Evolutionary conservation across 2,113 vertebrate genomes (phyloP).

Genomic region (Riparia riparia): DNA sequence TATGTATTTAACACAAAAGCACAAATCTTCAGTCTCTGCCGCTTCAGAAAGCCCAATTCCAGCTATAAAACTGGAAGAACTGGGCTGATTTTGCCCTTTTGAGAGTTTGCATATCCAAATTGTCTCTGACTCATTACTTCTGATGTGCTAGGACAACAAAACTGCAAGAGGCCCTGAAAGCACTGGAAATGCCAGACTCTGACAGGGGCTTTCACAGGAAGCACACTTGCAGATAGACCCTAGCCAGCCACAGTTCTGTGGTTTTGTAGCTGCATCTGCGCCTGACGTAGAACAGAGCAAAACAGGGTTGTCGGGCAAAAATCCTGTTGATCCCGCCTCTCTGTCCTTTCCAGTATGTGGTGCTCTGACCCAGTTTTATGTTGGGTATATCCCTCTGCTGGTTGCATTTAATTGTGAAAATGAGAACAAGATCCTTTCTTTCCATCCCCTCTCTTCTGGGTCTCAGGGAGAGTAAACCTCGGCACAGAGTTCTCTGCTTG

Average conservation of each 20-base stretch:
- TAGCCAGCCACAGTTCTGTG: neutral
- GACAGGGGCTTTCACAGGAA: neutral
- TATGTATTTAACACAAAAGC: neutral
- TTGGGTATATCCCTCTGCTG: neutral
- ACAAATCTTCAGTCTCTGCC: neutral
- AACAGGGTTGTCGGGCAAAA: neutral
- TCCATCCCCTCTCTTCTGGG: neutral
- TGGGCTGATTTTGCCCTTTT: neutral
- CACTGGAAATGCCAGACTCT: accelerated
- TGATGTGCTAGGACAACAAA: neutral
- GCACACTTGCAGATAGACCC: neutral
- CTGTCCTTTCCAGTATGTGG: neutral
- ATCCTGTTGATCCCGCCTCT: neutral
- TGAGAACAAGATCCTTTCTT: neutral
- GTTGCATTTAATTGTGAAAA: neutral
- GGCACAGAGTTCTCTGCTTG: neutral
- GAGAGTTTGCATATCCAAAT: neutral
- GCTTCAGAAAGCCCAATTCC: neutral
- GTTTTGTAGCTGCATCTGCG: neutral
- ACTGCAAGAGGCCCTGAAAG: neutral
- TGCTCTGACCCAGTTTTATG: neutral
- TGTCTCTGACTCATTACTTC: neutral
- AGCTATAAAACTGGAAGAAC: neutral
- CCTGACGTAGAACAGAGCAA: neutral
- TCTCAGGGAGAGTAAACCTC: neutral